Evolutionary conservation across 1,140 invertebrate species (phyloP), one percentile per base, ranked within the genome.

Genomic region (Ceratina japonica): DNA sequence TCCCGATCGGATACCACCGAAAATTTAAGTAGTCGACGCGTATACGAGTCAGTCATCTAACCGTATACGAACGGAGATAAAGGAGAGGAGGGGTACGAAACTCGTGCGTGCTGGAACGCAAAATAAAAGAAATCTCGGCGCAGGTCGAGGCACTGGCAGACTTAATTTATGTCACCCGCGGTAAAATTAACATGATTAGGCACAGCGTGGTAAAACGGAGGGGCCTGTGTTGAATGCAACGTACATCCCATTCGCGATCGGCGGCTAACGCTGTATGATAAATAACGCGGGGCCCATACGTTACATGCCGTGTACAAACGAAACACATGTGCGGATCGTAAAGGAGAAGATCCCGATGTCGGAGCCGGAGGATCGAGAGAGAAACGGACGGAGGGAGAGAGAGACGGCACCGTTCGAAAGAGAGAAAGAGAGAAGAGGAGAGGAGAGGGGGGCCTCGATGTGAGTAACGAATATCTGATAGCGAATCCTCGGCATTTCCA

Each of bases 401-500:
- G 80, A 70, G 75, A 44, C 37, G 37, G 2, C 37, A 3, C 3
- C 10, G 37, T 44, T 44, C 37, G 63, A 27, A n/a, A 56, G 22
- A 1, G 31, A 71, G n/a, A 5, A 8, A 49, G 58, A n/a, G 64
- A 52, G 58, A 76, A 56, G 56, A 20, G 66, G 24, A 18, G 75
- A 20, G 13, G 75, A 76, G 68, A 82, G 80, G 73, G 78, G 54
- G 5, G 37, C 59, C 59, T 72, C 79, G 85, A 85, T 89, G 89
- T 86, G 83, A 89, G 85, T 84, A 88, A 88, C 87, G 87, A 89
- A 89, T 87, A 90, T 89, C 89, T 90, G 88, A 90, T 90, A 90
- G 87, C 84, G 66, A 87, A 88, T 86, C 81, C 79, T 79, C 79
- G 86, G 85, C 85, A 85, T 86, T 88, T 89, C 78, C 84, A 87